A percentile compares a stretch with the other conserved stretches of the same genome.
These are phyloP conservation scores for Heterotis niloticus DNA, from an alignment of 2,113 vertebrate genomes.

Conservation along the genomic window DNA sequence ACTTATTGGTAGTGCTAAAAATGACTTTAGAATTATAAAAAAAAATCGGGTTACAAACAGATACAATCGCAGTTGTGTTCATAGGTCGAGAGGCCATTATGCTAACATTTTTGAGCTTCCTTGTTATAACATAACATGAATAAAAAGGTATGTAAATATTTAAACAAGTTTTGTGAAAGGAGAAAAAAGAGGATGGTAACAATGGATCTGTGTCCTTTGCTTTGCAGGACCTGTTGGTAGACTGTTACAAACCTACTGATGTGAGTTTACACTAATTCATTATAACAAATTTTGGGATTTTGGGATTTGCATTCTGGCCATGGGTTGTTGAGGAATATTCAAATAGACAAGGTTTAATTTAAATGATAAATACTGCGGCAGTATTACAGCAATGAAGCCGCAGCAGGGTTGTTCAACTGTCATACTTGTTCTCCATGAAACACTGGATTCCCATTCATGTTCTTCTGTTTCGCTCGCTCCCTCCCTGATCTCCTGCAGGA, in stretches of 20 bases:
- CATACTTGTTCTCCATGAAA: background rate
- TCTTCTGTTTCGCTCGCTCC: background rate
- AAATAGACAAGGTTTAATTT: background rate
- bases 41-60: too few species aligned
- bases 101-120: too few species aligned
- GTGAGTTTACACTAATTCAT: constrained; percentile 57
- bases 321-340: background rate
- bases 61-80: too few species aligned
- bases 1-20: too few species aligned
- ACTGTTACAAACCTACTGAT: constrained; percentile 89
- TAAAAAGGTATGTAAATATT: too few species aligned
- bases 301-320: background rate
- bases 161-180: too few species aligned
- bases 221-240: constrained; percentile 78
- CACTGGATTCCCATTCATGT: background rate
- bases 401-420: background rate
- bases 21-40: too few species aligned
- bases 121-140: too few species aligned
- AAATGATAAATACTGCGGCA: background rate
- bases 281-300: background rate
- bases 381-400: background rate
- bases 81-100: too few species aligned
- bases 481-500: constrained; percentile 54
- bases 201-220: constrained; percentile 14
- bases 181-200: background rate